These are phyloP conservation scores for Musca vetustissima DNA, from an alignment of 1,140 invertebrate genomes.

Conservation along the genomic window DNA sequence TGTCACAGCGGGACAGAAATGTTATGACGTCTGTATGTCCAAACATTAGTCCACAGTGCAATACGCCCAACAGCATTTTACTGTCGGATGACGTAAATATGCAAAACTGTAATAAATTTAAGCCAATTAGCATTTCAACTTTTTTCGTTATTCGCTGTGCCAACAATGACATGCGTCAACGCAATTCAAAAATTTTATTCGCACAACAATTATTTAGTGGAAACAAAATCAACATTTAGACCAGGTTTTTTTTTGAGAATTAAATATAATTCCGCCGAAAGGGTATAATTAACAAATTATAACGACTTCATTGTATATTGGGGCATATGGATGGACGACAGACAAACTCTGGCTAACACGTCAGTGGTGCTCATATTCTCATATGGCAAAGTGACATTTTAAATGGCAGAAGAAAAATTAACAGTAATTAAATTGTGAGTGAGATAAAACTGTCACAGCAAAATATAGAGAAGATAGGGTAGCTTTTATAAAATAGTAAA, in stretches of 20 bases:
- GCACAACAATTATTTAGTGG: background rate
- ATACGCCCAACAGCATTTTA: background rate
- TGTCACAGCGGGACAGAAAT: background rate
- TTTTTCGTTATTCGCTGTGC: no score
- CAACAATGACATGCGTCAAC: constrained; percentile 21
- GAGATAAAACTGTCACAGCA: no score
- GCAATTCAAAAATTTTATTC: background rate
- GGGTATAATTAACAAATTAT: constrained; percentile 20
- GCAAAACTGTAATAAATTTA: constrained; percentile 5
- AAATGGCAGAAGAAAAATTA: constrained; percentile 5
- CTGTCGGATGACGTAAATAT: background rate
- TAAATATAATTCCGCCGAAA: background rate
- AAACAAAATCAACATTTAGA: background rate
- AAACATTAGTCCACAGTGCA: background rate
- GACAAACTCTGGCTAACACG: no score
- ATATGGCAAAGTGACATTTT: background rate
- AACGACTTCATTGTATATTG: background rate
- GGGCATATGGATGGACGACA: background rate
- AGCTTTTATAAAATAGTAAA: no score
- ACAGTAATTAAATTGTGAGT: background rate
- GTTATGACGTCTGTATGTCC: background rate
- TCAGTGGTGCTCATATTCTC: no score
- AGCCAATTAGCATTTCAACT: constrained; percentile 22
- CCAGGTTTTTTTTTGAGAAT: no score
- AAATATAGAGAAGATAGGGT: no score